Evolutionary conservation across 2,797 vertebrate genomes (phyloP), one percentile per base, ranked within the genome.

Genomic region (Brotula barbata): DNA sequence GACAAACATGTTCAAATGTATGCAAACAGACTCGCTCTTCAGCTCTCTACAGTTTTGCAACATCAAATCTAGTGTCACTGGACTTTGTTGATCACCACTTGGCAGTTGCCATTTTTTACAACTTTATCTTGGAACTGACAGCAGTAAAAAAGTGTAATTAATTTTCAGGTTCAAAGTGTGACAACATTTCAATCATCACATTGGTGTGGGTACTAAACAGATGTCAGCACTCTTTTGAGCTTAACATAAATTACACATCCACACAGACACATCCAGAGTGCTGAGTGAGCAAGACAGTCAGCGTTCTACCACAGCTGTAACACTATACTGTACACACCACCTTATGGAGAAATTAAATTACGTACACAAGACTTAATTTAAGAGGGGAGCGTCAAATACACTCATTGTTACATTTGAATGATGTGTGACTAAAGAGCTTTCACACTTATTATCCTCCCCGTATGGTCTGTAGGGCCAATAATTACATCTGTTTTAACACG

Each of bases 231-330:
- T 31, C 7, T n/a, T 11, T 49, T 46, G 1, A 16, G 17, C 10
- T 31, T 54, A 55, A 59, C 36, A 5, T 6, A 64, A 40, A 41
- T 44, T 53, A 72, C 23, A 71, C 34, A 17, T 41, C 19, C n/a
- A n/a, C 57, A 41, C 25, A 20, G 53, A 28, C n/a, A 44, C 15
- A 28, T 12, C 11, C 12, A 43, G 10, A 43, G 17, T 19, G 41
- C 41, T 42, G 31, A 33, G 6, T 33, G 7, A 17, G 6, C 5
- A 16, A 36, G 9, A 11, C 34, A 36, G 34, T 6, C 13, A 7
- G 31, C 19, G 36, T 2, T 14, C 4, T 28, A 37, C 28, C 17
- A 3, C 37, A 56, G 2, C 36, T 34, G 44, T 20, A 16, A n/a
- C 48, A 48, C 10, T 6, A 6, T 20, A 36, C 34, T 36, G 36